Conservation (phyloP, 1,140 invertebrate species). For the Drosophila nannoptera region DNA sequence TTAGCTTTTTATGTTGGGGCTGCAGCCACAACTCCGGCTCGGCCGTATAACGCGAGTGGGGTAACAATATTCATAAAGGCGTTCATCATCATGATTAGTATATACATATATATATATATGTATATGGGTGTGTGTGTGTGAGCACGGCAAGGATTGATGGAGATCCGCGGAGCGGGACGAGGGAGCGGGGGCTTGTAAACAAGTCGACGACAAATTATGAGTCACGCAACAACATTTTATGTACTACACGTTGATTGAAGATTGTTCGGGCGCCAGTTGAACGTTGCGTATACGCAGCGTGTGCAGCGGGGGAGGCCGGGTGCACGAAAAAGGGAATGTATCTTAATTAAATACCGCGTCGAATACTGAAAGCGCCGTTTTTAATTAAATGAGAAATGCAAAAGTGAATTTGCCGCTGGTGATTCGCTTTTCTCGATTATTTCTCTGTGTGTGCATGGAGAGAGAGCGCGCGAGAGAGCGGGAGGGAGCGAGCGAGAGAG, state of each 20-base stretch:
- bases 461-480: too few relatives aligned
- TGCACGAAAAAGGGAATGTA: conserved; percentile 24
- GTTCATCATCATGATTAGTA: conserved; percentile 60
- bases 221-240: conserved; percentile 68
- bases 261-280: conserved; percentile 26
- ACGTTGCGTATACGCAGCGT: conserved; percentile 54
- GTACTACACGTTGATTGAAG: conserved; percentile 54
- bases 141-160: background rate
- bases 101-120: too few relatives aligned
- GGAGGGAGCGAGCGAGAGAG: too few relatives aligned
- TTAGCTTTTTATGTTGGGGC: conserved; percentile 60
- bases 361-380: conserved; percentile 45
- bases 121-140: conserved; percentile 6
- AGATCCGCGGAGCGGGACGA: background rate
- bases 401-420: conserved; percentile 40
- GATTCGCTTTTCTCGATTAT: background rate
- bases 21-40: conserved; percentile 7
- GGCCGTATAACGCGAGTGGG: conserved; percentile 11
- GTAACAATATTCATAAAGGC: conserved; percentile 63
- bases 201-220: conserved; percentile 74
- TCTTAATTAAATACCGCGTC: conserved; percentile 65
- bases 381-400: conserved; percentile 55
- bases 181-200: conserved; percentile 47
- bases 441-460: background rate
- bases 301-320: conserved; percentile 1